Conservation (phyloP, 2,113 vertebrate species). For the Xiphophorus maculatus region DNA sequence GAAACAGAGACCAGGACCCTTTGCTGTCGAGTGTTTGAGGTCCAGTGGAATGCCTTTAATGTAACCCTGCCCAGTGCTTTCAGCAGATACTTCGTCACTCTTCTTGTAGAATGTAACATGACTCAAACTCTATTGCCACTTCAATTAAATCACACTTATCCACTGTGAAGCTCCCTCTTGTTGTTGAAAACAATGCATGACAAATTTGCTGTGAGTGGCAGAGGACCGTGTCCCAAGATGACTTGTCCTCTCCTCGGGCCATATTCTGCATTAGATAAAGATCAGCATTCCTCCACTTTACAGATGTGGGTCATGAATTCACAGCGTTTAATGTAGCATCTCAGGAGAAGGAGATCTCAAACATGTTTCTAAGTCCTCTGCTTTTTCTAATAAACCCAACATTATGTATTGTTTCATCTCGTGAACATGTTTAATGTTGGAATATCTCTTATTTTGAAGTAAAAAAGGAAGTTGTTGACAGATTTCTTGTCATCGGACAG, state of each 20-base stretch:
- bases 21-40: constrained; percentile 52
- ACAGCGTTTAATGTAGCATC: constrained; percentile 33
- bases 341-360: constrained; percentile 12
- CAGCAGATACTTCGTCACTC: constrained; percentile 62
- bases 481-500: not conserved
- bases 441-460: not conserved
- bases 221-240: constrained; percentile 53
- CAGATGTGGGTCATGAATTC: constrained; percentile 73
- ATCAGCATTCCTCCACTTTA: constrained; percentile 61
- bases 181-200: constrained; percentile 40
- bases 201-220: constrained; percentile 47
- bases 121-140: constrained; percentile 53
- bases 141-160: constrained; percentile 58
- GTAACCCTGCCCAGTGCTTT: constrained; percentile 58
- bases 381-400: not conserved
- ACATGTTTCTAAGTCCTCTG: not conserved
- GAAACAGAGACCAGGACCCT: constrained; percentile 57
- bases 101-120: constrained; percentile 50
- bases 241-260: constrained; percentile 62
- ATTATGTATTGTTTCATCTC: not conserved
- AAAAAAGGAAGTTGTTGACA: not conserved
- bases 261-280: constrained; percentile 65
- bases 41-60: constrained; percentile 75
- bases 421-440: not conserved
- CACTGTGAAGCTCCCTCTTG: constrained; percentile 25